phyloP scores from a whole-genome alignment of 2,113 vertebrate genomes.

The Odontesthes bonariensis region DNA sequence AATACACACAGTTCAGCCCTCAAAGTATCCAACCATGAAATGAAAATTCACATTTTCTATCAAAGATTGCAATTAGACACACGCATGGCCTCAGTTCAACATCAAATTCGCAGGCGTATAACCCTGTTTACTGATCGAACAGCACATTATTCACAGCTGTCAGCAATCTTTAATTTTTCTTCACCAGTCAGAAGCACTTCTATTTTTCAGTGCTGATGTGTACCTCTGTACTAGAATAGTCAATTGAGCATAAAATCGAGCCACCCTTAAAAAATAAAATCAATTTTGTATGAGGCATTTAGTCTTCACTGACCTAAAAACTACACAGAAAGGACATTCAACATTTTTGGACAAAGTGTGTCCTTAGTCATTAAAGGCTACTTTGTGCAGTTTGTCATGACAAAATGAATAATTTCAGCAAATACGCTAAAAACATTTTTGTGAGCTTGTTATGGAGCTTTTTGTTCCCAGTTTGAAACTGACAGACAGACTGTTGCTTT shows the following conservation, averaged over 20 bases:
- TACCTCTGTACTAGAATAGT: slow-evolving; percentile 32
- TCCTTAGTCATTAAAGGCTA: no score
- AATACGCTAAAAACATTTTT: no score
- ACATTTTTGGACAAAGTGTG: not conserved
- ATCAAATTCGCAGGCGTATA: slow-evolving; percentile 6
- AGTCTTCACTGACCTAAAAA: slow-evolving; percentile 20
- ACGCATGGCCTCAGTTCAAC: not conserved
- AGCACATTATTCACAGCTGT: slow-evolving; percentile 46
- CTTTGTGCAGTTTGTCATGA: no score
- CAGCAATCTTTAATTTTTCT: slow-evolving; percentile 41
- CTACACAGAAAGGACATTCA: slow-evolving; percentile 7
- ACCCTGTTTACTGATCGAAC: slow-evolving; percentile 10
- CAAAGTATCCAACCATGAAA: no score
- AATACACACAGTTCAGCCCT: no score
- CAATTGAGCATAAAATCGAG: slow-evolving; percentile 34
- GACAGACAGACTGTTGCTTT: no score
- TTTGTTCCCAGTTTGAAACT: no score
- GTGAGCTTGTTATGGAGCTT: no score
- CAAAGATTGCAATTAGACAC: not conserved
- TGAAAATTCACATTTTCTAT: not conserved
- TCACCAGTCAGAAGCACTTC: slow-evolving; percentile 42
- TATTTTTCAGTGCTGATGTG: slow-evolving; percentile 23
- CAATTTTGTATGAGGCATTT: slow-evolving; percentile 28
- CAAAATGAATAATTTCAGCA: no score
- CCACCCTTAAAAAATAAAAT: slow-evolving; percentile 22